Base-by-base conservation (phyloP, 2,888 invertebrate genomes). In the Tinea pellionella region DNA sequence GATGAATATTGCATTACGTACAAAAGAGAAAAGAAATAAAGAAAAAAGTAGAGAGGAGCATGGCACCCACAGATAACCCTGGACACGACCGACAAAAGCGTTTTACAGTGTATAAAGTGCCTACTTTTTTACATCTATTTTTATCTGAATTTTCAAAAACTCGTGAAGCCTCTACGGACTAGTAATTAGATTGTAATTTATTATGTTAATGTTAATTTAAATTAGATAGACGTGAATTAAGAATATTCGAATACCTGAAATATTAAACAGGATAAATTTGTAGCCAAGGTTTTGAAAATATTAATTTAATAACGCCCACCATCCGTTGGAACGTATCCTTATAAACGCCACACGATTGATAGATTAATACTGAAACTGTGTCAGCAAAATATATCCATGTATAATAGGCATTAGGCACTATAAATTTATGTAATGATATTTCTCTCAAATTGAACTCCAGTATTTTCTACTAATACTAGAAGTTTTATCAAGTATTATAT, bases 1-100 rank as follows among this genome's bases (percentile, higher is more conserved):
- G 59, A 62, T 74, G 70, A 74, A 76, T 76, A 74, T 75, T 75
- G 71, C 74, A 74, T 76, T 72, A 73, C 68, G 64, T 63, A 64
- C 66, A 68, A 66, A 68, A 68, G 66, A 64, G 66, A 69, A 71
- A 67, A 64, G 65, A 62, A 65, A 70, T 73, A 73, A 74, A 69
- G 65, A 67, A 65, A 68, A 53, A 53, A 13, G 19, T 53, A n/a
- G 3, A 53, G 19, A 53, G 24, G 16, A 19, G 53, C 53, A 53
- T 53, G 53, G 53, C 53, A 53, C 53, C 19, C 18, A 24, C 53
- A 53, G 53, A 53, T 53, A 53, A 53, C 53, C 53, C 53, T 24
- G 53, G 53, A 12, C 53, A 53, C 53, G 47, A 47, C 47, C 47
- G 47, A 47, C 47, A 47, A 47, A 53, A 18, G 53, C 53, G 53